Percentiles rank a stretch among this genome's conserved stretches.
phyloP scores from a whole-genome alignment of 1,140 invertebrate genomes.

The Thalassaphorura encarpata region DNA sequence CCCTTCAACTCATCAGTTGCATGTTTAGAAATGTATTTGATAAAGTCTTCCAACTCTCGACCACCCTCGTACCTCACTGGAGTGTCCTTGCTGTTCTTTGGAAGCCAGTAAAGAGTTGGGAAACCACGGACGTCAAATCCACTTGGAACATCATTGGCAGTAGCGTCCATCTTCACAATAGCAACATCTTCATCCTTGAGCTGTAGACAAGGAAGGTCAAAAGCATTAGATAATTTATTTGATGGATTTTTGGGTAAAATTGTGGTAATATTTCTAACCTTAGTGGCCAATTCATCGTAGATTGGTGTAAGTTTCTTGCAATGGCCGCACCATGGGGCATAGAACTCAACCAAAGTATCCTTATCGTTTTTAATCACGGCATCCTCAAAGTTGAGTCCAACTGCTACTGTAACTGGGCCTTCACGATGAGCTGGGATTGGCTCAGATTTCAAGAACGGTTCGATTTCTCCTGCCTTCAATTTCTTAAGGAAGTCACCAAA shows the following conservation, averaged over 20 bases:
- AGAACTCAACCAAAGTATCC: conserved; percentile 95
- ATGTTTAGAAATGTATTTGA: conserved; percentile 92
- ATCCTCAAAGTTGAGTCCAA: conserved; percentile 95
- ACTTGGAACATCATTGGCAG: conserved; percentile 94
- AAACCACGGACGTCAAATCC: conserved; percentile 89
- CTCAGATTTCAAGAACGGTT: conserved; percentile 94
- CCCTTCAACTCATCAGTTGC: conserved; percentile 77
- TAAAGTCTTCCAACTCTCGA: conserved; percentile 85
- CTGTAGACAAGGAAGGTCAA: conserved; percentile 39
- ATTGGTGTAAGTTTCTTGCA: conserved; percentile 92
- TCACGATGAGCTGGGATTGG: conserved; percentile 75
- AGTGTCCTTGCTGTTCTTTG: conserved; percentile 66
- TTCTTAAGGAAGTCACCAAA: conserved; percentile 83
- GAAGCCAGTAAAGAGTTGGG: conserved; percentile 93
- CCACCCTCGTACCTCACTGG: conserved; percentile 93
- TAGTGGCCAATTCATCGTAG: conserved; percentile 87
- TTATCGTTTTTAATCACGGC: conserved; percentile 82
- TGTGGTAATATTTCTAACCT: conserved; percentile 44
- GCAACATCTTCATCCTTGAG: conserved; percentile 76
- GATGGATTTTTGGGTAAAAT: background rate
- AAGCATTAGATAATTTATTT: background rate
- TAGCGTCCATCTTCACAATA: conserved; percentile 97
- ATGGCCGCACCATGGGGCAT: conserved; percentile 98
- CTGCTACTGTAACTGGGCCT: conserved; percentile 78
- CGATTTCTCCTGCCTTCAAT: conserved; percentile 67